These are phyloP conservation scores for Ceyx erithaca DNA, from an alignment of 2,797 vertebrate genomes.

Conservation along the genomic window DNA sequence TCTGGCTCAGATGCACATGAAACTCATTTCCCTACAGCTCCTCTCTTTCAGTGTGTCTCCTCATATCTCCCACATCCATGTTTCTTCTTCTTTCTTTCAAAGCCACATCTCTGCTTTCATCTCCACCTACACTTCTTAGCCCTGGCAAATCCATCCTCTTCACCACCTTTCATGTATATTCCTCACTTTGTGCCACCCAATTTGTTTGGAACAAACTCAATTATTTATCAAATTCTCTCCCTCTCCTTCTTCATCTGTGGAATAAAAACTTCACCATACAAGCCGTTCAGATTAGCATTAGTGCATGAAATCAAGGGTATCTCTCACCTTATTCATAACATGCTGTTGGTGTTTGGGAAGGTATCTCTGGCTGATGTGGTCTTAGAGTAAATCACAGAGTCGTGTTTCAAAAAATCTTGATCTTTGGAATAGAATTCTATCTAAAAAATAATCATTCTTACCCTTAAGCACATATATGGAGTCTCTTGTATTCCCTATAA, in stretches of 20 bases:
- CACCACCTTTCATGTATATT: slow-evolving; percentile 39
- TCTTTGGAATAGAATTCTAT: background rate
- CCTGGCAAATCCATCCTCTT: slow-evolving; percentile 26
- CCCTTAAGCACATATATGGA: background rate
- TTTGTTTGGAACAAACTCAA: slow-evolving; percentile 54
- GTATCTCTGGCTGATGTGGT: background rate
- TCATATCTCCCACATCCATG: slow-evolving; percentile 4
- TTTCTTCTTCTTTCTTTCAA: slow-evolving; percentile 50
- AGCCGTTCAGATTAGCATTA: accelerated
- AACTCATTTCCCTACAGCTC: background rate
- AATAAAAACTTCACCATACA: background rate
- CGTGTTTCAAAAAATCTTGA: background rate
- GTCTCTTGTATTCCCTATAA: background rate
- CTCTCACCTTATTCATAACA: background rate
- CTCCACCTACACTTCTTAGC: slow-evolving; percentile 51
- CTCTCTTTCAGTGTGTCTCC: background rate
- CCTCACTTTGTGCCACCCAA: slow-evolving; percentile 50
- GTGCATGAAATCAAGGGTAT: background rate
- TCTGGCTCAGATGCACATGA: background rate
- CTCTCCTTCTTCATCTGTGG: background rate
- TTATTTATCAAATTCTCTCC: slow-evolving; percentile 28
- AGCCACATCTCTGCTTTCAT: slow-evolving; percentile 53
- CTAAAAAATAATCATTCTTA: background rate
- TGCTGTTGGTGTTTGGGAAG: background rate
- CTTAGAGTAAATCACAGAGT: background rate